Evolutionary conservation across 2,888 invertebrate species (phyloP), one percentile per base, ranked within the genome.

Genomic region (Campaea margaritaria): DNA sequence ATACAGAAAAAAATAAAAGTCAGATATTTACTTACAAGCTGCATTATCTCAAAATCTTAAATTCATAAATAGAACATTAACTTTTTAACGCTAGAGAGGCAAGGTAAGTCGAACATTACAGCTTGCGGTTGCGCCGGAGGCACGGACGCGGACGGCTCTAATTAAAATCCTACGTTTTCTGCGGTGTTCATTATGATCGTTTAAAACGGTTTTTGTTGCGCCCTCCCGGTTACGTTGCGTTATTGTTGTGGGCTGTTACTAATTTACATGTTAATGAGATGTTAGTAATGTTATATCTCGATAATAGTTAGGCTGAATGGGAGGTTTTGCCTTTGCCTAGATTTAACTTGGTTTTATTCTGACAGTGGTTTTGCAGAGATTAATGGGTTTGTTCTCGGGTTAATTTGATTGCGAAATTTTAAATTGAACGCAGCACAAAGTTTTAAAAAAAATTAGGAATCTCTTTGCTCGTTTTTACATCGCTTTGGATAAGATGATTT

Each of bases 181-280:
- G 85, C 82, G 86, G 85, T 85, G 86, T 87, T 85, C 87, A 86
- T 90, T 89, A 88, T 84, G 87, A 87, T 89, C 88, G 82, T 87
- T 86, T 86, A 81, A 83, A 85, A 81, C 77, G 82, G 81, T 88
- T 89, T 89, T 89, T 88, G 89, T 89, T 88, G 77, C 79, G 73
- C 71, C 75, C 79, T 82, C 82, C 83, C 80, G 85, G 84, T 86
- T 82, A 78, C 79, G 75, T 83, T 82, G 80, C 82, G 85, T 86
- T 87, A 89, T 88, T 88, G 85, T 89, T 86, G 86, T 85, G 85
- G 86, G 83, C 69, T 82, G 84, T 81, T 83, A 87, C 88, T 90
- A 86, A 91, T 91, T 90, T 89, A 89, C 89, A 91, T 91, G 87
- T 85, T 91, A 91, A 90, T 91, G 83, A 90, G 86, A 81, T 81